Evolutionary conservation across 2,888 invertebrate genomes (phyloP), one percentile per base, ranked within the genome.

Genomic region (Callyntrura sp.): DNA sequence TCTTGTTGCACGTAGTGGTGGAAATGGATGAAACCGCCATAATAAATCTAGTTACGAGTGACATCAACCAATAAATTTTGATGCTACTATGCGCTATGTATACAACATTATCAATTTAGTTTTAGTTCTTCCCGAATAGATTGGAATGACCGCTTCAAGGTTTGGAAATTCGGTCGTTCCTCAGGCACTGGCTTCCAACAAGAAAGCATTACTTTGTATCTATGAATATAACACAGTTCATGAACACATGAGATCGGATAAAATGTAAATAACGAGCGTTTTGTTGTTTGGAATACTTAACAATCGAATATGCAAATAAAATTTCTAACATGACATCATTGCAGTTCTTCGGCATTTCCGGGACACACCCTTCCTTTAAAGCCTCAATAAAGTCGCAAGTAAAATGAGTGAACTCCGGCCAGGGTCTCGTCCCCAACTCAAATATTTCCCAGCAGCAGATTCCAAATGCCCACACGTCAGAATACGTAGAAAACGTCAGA

Each of bases 381-480:
- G 65, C 68, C 9, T 68, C 51, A 2, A 84, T 68, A 70, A 84
- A 84, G 17, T 84, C 83, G 0, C 12, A 25, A 25, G 68, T 48
- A 70, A 68, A 84, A 11, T 55, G 0, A 12, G 48, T 6, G 11
- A 55, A 70, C 9, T 85, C 84, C 2, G 55, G 73, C 84, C 84
- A 85, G 5, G 86, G 86, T n/a, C 45, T 43, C 0, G 20, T 51
- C 1, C 86, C 86, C 0, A 86, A 35, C 5, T 78, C 65, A 48
- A 86, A 86, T 8, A 86, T 86, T 20, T 86, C 86, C 86, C 86
- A 86, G 9, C 78, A 79, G 14, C 9, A 11, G 4, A 86, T 12
- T 0, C 86, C 86, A 17, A 65, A 86, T 12, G 78, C 28, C 86
- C 86, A 86, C 11, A 79, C 68, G 43, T 86, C 86, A 0, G 86